phyloP scores from a whole-genome alignment of 2,797 vertebrate genomes.

The Amblyraja radiata region DNA sequence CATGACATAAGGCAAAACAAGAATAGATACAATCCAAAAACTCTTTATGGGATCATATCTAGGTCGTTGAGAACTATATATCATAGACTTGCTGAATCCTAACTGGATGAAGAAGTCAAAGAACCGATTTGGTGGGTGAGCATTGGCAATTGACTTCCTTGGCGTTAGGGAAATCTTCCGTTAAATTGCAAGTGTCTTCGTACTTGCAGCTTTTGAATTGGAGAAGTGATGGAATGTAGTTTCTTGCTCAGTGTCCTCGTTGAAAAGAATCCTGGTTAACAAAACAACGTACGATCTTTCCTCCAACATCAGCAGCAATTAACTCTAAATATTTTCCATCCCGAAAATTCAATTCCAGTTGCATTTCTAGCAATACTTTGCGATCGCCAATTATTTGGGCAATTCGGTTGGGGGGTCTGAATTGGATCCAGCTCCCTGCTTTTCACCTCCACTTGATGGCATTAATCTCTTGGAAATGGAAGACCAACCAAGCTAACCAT shows the following conservation, averaged over 20 bases:
- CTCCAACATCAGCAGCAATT: not conserved
- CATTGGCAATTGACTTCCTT: not conserved
- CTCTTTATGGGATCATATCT: not conserved
- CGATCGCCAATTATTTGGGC: not conserved
- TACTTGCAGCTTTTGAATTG: not conserved
- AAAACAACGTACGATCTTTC: not conserved
- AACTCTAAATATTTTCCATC: not conserved
- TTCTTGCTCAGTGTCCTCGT: not conserved
- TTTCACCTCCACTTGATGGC: no score
- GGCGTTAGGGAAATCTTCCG: not conserved
- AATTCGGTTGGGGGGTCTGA: not conserved
- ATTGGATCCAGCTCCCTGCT: no score
- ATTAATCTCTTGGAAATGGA: no score
- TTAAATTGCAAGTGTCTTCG: not conserved
- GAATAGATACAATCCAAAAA: not conserved
- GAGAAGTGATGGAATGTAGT: not conserved
- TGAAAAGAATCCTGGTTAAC: not conserved
- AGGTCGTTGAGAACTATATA: not conserved
- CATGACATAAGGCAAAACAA: not conserved
- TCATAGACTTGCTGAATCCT: no score
- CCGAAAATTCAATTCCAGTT: not conserved
- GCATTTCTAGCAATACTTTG: no score
- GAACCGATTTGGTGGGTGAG: not conserved
- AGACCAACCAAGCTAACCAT: no score
- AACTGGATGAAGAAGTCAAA: not conserved